phyloP scores from a whole-genome alignment of 2,113 vertebrate genomes.

The Acanthochromis polyacanthus region DNA sequence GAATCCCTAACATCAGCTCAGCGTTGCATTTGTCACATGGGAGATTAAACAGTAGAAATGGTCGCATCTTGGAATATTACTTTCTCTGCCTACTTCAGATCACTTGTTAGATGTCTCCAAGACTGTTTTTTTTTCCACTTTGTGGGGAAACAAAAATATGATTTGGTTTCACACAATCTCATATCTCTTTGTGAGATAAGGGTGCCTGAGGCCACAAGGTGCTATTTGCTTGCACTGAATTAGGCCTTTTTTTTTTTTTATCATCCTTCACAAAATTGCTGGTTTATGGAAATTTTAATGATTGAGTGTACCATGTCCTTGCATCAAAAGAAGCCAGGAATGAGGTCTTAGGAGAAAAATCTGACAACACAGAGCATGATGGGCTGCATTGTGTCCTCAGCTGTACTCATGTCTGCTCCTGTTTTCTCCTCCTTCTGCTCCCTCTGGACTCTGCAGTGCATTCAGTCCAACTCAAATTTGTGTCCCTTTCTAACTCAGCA shows the following conservation, averaged over 20 bases:
- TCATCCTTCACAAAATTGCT: conserved; percentile 50
- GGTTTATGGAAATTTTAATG: conserved; percentile 62
- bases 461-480: conserved; percentile 27
- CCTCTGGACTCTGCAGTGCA: conserved; percentile 28
- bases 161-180: conserved; percentile 65
- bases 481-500: conserved; percentile 9
- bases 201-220: conserved; percentile 51
- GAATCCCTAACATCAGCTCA: conserved; percentile 27
- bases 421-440: conserved; percentile 30
- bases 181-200: conserved; percentile 50
- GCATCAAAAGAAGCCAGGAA: conserved; percentile 38
- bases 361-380: conserved; percentile 16
- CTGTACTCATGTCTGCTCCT: conserved; percentile 30
- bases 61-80: conserved; percentile 32
- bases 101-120: conserved; percentile 38
- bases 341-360: conserved; percentile 30
- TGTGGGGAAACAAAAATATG: conserved; percentile 67
- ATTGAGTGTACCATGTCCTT: conserved; percentile 42
- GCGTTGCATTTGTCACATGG: conserved; percentile 44
- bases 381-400: conserved; percentile 32
- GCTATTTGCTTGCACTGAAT: conserved; percentile 53
- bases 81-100: conserved; percentile 34
- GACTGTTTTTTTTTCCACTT: conserved; percentile 61
- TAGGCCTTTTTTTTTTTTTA: conserved; percentile 68
- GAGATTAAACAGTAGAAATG: conserved; percentile 45